Evolutionary conservation across 1,140 invertebrate species (phyloP).

Genomic region (Pissodes strobi): DNA sequence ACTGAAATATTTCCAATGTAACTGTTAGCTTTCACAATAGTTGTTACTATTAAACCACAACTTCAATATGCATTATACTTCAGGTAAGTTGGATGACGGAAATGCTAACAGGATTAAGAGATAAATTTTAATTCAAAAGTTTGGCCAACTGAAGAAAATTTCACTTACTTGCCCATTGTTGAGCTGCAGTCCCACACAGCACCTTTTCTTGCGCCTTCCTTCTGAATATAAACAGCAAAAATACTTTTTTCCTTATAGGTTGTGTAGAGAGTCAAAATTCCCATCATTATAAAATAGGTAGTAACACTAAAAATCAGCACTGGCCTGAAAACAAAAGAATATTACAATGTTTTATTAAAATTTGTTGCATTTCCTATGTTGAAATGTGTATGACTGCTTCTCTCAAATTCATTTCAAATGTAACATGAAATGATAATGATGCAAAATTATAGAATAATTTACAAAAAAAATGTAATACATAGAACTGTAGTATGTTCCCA

Average conservation of each 20-base stretch:
- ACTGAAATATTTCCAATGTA: too few relatives aligned
- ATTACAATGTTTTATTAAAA: too few relatives aligned
- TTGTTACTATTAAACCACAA: too few relatives aligned
- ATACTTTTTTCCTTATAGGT: conserved; percentile 96
- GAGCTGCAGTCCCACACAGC: conserved; percentile 89
- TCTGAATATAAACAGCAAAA: conserved; percentile 86
- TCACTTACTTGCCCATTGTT: conserved; percentile 82
- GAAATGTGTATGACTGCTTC: too few relatives aligned
- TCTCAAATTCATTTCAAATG: too few relatives aligned
- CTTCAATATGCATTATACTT: not conserved
- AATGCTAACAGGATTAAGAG: not conserved
- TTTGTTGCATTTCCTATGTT: too few relatives aligned
- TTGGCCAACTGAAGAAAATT: conserved; percentile 11
- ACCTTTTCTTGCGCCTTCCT: conserved; percentile 74
- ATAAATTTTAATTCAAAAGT: not conserved
- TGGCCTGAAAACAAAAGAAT: conserved; percentile 64
- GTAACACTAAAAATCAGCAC: conserved; percentile 88
- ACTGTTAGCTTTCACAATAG: too few relatives aligned
- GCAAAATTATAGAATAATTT: too few relatives aligned
- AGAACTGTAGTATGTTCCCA: too few relatives aligned
- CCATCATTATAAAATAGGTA: conserved; percentile 95
- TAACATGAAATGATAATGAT: too few relatives aligned
- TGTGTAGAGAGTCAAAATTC: conserved; percentile 91
- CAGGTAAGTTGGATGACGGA: not conserved
- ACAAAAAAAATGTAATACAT: too few relatives aligned